Base-by-base conservation (phyloP, 2,113 vertebrate genomes). In the Protobothrops flavoviridis region DNA sequence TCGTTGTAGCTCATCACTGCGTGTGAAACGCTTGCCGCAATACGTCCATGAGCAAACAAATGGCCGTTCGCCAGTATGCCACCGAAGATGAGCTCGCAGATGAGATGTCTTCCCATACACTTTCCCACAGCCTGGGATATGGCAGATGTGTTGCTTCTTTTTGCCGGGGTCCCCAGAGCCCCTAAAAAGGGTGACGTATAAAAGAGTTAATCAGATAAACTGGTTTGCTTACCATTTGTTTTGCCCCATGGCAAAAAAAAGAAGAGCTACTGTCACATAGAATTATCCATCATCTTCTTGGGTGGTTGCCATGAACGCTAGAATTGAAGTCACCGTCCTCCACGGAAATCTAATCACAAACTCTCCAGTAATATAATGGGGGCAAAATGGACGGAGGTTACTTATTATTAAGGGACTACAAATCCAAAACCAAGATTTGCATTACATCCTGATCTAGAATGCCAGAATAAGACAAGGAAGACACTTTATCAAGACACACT, bases 61-160 rank as follows among this genome's bases (percentile, higher is more conserved):
- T 15, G 99, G 99, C 0, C 99, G 96, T 93, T 99, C 99, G 7
- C 99, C 99, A 0, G 99, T 99, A 97, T 99, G 99, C 99, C 99
- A 99, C 92, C 99, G 97, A 94, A 99, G 98, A 94, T 99, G 99
- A 0, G 99, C 99, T 50, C 99, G 97, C 88, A 99, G 97, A 96
- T 99, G 99, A 2, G 99, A 99, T 0, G 99, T 99, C 93, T 99
- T 99, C 21, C 99, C 99, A 13, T 99, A 99, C 24, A 99, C 98
- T 97, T 99, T 99, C 33, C 98, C 98, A 91, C 99, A 99, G 90
- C 99, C 99, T 0, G 97, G 97, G 86, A 99, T 98, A 97, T 99
- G 99, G 95, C 99, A 99, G 94, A 99, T 99, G 94, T 99, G 99
- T 95, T 99, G 99, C 95, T 99, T 99, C 95, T 99, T 99, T 93